Evolutionary conservation across 2,797 vertebrate genomes (phyloP).

Genomic region (Platyrinchus mystaceus): DNA sequence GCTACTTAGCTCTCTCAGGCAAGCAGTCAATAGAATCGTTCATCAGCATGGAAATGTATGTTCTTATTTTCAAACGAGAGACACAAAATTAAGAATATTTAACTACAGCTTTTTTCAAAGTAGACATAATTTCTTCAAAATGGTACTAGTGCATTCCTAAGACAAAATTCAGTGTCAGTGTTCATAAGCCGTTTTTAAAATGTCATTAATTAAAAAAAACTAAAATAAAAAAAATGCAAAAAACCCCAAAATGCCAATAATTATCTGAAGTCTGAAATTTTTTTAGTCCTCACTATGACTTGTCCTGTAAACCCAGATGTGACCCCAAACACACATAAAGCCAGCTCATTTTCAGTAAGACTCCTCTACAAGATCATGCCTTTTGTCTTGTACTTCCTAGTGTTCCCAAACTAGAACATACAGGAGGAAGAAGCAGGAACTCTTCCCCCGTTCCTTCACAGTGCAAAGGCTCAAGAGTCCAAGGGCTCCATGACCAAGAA

Average conservation of each 20-base stretch:
- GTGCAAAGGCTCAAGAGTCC: background rate
- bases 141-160: background rate
- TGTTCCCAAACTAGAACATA: background rate
- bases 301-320: background rate
- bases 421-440: background rate
- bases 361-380: background rate
- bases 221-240: background rate
- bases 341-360: background rate
- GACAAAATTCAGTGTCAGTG: background rate
- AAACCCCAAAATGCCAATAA: fast-evolving
- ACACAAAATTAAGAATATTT: background rate
- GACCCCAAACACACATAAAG: background rate
- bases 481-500: background rate
- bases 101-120: background rate
- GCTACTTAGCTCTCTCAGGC: background rate
- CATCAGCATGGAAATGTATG: background rate
- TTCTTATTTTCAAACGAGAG: background rate
- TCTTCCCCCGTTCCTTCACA: background rate
- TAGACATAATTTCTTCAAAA: background rate
- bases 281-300: background rate
- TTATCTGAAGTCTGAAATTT: background rate
- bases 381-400: background rate
- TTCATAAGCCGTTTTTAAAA: background rate
- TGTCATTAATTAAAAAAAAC: background rate
- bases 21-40: background rate